phyloP scores from a whole-genome alignment of 2,113 vertebrate genomes.

The Raja brachyura region DNA sequence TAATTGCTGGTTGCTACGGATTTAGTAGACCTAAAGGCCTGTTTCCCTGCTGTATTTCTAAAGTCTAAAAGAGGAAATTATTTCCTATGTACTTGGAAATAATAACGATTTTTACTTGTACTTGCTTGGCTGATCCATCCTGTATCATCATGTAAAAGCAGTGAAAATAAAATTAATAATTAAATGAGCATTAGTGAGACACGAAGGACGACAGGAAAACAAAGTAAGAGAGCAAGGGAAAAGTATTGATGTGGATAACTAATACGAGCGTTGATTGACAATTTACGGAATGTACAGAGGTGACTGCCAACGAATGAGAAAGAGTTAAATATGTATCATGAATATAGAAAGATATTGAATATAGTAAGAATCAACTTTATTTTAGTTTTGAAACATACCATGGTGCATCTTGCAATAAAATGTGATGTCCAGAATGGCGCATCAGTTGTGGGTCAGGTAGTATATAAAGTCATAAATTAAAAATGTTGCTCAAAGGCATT shows the following conservation, averaged over 20 bases:
- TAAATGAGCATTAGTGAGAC: background rate
- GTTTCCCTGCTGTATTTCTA: too few species aligned
- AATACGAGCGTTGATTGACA: background rate
- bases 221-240: too few species aligned
- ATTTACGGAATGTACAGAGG: background rate
- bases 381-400: background rate
- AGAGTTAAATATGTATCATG: background rate
- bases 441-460: background rate
- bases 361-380: background rate
- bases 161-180: background rate
- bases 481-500: background rate
- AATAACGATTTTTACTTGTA: background rate
- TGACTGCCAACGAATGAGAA: background rate
- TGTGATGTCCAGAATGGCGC: background rate
- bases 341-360: background rate
- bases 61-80: background rate
- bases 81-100: background rate
- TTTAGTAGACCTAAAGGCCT: too few species aligned
- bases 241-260: background rate
- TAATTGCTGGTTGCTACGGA: too few species aligned
- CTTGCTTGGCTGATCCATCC: background rate
- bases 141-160: background rate
- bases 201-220: background rate
- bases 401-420: background rate
- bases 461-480: background rate